A percentile compares a stretch with the other conserved stretches of the same genome.
These are phyloP conservation scores for Cassiopea andromeda DNA, from an alignment of 30 jellyfish, hydroid and myxozoan species.

Conservation along the genomic window DNA sequence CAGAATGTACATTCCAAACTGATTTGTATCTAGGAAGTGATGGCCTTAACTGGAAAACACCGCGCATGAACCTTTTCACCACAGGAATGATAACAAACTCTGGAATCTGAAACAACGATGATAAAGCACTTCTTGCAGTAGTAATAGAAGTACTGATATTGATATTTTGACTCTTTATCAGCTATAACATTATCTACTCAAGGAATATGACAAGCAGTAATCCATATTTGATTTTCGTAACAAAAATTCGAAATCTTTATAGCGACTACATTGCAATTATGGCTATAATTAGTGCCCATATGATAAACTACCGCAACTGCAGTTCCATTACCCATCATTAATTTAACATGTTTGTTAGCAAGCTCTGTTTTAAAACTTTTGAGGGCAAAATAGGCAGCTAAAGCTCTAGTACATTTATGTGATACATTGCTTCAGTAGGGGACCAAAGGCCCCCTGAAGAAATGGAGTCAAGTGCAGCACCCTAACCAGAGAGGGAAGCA, in stretches of 20 bases:
- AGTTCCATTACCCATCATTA: constrained; percentile 50
- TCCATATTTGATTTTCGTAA: neutral
- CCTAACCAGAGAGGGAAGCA: constrained; percentile 55
- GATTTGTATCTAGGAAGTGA: constrained; percentile 16
- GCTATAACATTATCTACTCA: constrained; percentile 47
- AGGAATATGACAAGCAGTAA: constrained; percentile 21
- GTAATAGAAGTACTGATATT: neutral
- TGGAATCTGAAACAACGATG: constrained; percentile 17
- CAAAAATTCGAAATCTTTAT: constrained; percentile 35
- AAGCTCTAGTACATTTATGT: constrained; percentile 24
- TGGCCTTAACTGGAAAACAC: constrained; percentile 29
- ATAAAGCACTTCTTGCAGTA: constrained; percentile 60
- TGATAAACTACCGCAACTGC: constrained; percentile 46
- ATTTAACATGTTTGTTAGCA: constrained; percentile 31
- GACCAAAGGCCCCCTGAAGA: constrained; percentile 49
- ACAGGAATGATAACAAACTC: constrained; percentile 15
- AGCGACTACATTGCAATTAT: constrained; percentile 13
- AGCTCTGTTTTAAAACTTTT: constrained; percentile 10
- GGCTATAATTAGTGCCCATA: constrained; percentile 49
- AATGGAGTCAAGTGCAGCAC: constrained; percentile 20
- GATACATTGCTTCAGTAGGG: constrained; percentile 13
- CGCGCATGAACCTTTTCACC: constrained; percentile 30
- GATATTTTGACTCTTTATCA: constrained; percentile 28
- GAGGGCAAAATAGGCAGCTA: constrained; percentile 35
- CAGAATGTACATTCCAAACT: constrained; percentile 21